phyloP scores from a whole-genome alignment of 1,140 invertebrate species.

The Drosophila triauraria region DNA sequence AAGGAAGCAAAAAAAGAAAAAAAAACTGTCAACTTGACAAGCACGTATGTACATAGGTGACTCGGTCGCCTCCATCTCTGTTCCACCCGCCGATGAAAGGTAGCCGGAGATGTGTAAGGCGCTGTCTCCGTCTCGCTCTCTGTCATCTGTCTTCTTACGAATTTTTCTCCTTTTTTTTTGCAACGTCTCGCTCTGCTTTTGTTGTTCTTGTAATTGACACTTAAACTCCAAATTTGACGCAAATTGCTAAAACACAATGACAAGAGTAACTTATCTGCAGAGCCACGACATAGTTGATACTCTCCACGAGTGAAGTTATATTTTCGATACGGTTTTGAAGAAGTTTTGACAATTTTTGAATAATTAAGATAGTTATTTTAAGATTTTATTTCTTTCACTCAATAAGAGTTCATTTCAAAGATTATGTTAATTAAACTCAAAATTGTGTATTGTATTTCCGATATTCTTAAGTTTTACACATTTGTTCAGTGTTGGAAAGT shows the following conservation, averaged over 20 bases:
- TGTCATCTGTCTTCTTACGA: conserved; percentile 25
- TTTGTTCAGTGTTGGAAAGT: neutral
- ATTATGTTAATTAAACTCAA: too few species aligned
- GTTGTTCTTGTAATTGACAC: conserved; percentile 78
- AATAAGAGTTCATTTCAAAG: too few species aligned
- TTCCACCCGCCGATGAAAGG: conserved; percentile 4
- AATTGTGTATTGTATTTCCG: too few species aligned
- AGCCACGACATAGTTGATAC: neutral
- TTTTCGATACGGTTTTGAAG: neutral
- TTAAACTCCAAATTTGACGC: conserved; percentile 81
- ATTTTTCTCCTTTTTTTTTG: neutral
- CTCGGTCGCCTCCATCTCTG: conserved; percentile 4
- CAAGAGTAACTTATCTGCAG: neutral
- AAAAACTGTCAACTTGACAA: conserved; percentile 58
- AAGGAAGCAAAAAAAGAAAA: conserved; percentile 37
- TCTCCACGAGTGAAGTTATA: neutral
- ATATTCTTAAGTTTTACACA: neutral
- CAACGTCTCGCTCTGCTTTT: conserved; percentile 52
- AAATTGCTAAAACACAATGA: conserved; percentile 64
- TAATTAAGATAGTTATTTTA: neutral
- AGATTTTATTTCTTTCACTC: too few species aligned
- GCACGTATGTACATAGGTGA: conserved; percentile 39
- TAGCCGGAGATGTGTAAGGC: conserved; percentile 31
- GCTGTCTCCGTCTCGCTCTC: neutral
- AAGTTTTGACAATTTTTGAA: neutral